Percentiles rank a stretch among this genome's conserved stretches.
Evolutionary conservation across 2,113 vertebrate species (phyloP).

Genomic region (Vulpes ferrilata): DNA sequence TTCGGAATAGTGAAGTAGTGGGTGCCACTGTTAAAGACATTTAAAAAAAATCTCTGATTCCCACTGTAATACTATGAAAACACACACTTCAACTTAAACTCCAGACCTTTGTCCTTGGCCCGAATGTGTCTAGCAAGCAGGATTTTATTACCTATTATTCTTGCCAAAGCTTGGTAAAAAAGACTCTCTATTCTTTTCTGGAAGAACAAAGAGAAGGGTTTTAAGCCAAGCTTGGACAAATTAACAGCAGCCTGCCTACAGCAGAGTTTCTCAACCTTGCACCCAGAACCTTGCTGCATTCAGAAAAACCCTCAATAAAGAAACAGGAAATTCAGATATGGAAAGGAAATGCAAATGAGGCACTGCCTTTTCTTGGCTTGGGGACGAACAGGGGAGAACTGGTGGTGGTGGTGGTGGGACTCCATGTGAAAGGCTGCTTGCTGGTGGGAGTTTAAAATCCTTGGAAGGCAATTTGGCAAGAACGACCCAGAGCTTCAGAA

Average conservation of each 20-base stretch:
- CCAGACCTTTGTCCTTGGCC: neutral
- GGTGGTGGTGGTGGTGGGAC: neutral
- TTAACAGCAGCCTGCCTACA: neutral
- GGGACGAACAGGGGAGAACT: neutral
- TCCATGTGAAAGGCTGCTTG: neutral
- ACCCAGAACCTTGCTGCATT: neutral
- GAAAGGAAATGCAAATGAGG: neutral
- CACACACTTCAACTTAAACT: neutral
- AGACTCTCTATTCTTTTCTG: neutral
- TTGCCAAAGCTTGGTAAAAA: neutral
- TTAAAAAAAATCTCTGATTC: neutral
- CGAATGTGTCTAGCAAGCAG: neutral
- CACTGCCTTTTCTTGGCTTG: neutral
- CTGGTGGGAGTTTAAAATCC: neutral
- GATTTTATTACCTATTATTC: constrained; percentile 18
- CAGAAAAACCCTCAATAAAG: neutral
- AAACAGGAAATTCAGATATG: neutral
- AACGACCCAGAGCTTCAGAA: neutral
- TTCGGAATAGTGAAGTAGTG: neutral
- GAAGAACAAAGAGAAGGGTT: constrained; percentile 25
- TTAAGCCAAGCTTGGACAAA: neutral
- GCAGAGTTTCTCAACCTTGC: neutral
- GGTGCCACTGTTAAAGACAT: neutral
- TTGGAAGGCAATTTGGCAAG: neutral
- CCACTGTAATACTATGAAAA: neutral